A percentile compares a stretch with the other conserved stretches of the same genome.
Evolutionary conservation across 2,797 vertebrate genomes (phyloP).

Genomic region (Epinephelus malabaricus): DNA sequence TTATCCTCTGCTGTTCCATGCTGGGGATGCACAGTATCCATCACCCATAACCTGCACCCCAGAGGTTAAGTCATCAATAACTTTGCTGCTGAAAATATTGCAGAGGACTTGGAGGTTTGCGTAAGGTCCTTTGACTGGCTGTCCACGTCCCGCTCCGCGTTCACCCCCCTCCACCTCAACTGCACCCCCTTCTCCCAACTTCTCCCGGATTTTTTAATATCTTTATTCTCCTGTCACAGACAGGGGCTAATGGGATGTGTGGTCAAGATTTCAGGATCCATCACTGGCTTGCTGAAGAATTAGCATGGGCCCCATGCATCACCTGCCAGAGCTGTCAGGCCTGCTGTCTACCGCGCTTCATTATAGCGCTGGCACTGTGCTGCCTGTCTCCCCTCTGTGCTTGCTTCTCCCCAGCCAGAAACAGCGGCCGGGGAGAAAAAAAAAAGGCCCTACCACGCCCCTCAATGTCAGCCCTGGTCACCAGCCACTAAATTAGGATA

Average conservation of each 20-base stretch:
- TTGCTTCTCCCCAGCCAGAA: conserved; percentile 75
- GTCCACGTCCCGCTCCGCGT: conserved; percentile 70
- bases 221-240: conserved; percentile 95
- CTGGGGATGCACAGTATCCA: conserved; percentile 84
- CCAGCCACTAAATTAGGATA: conserved; percentile 88
- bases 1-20: conserved; percentile 86
- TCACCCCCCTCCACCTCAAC: conserved; percentile 46
- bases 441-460: conserved; percentile 89
- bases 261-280: conserved; percentile 99
- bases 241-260: conserved; percentile 99
- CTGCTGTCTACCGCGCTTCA: conserved; percentile 90
- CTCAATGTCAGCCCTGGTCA: conserved; percentile 89
- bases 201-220: conserved; percentile 83
- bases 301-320: conserved; percentile 96
- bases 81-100: conserved; percentile 84
- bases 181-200: conserved; percentile 78
- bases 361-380: conserved; percentile 88
- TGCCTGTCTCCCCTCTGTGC: conserved; percentile 87
- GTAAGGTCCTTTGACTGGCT: conserved; percentile 84
- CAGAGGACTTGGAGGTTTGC: conserved; percentile 85
- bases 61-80: conserved; percentile 90
- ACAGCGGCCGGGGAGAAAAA: conserved; percentile 67
- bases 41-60: conserved; percentile 88
- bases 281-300: conserved; percentile 95
- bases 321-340: conserved; percentile 98